A percentile compares a stretch with the other conserved stretches of the same genome.
Evolutionary conservation across 2,888 invertebrate species (phyloP).

Genomic region (Machimus rusticus): DNA sequence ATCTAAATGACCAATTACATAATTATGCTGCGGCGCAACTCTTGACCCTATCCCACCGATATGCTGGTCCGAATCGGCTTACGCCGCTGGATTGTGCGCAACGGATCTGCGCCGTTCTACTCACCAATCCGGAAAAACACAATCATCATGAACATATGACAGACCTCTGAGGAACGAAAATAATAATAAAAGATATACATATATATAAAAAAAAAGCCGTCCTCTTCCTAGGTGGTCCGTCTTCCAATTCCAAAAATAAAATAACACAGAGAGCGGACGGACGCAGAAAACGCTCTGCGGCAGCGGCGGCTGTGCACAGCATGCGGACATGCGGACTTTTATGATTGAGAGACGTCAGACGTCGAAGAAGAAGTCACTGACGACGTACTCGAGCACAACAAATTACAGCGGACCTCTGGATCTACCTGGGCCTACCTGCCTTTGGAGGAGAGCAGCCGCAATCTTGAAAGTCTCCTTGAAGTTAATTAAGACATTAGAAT

Average conservation of each 20-base stretch:
- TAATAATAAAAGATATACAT: conserved; percentile 2
- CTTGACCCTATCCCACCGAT: not conserved
- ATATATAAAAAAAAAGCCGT: not conserved
- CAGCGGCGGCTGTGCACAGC: conserved; percentile 5
- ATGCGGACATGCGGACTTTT: conserved; percentile 38
- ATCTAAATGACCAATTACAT: not conserved
- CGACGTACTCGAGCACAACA: conserved; percentile 19
- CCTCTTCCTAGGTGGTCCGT: conserved; percentile 47
- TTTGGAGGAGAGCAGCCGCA: not conserved
- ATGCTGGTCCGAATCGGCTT: not conserved
- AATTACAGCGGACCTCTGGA: not conserved
- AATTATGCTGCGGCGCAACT: not conserved
- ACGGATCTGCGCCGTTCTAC: not conserved
- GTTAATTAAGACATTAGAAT: conserved; percentile 39
- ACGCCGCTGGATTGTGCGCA: not conserved
- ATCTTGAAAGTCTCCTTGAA: conserved; percentile 32
- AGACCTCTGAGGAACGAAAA: conserved; percentile 40
- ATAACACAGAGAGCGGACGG: conserved; percentile 42
- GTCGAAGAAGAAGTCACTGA: conserved; percentile 20
- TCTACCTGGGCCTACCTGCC: conserved; percentile 30
- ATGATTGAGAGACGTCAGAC: conserved; percentile 34
- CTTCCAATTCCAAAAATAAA: conserved; percentile 48
- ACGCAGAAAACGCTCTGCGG: conserved; percentile 34
- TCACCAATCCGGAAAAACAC: conserved; percentile 21
- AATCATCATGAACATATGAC: conserved; percentile 44